Evolutionary conservation across 2,888 invertebrate species (phyloP), one percentile per base, ranked within the genome.

Genomic region (Agriopis leucophaearia): DNA sequence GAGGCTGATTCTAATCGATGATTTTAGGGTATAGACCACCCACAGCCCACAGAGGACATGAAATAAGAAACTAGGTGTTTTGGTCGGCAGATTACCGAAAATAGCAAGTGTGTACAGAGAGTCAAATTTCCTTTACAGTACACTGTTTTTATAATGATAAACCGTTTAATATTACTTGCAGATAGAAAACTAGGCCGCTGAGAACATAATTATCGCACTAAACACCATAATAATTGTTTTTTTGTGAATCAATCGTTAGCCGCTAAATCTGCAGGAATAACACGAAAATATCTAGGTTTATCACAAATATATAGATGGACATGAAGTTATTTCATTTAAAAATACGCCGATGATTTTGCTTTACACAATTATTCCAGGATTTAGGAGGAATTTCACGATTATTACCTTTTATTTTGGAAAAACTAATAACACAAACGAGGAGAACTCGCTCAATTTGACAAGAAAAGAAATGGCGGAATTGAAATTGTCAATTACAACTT

Each of bases 331-430:
- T 58, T 42, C 71, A 81, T 69, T 66, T 68, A 64, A 42, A 59
- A 65, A 72, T 42, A 64, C 51, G 44, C 9, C 15, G 47, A 48
- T 13, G 12, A 13, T 50, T 44, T 15, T 18, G 40, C 9, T 8
- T 0, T 1, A 1, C 15, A 8, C 13, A 45, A 65, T 48, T 18
- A 12, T 12, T 7, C n/a, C 42, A 74, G 12, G 88, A 89, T 89
- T 84, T 76, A 42, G 48, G 13, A 66, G 69, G 66, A 75, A 78
- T 74, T 69, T 70, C 35, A 42, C 61, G 88, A 88, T 88, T 80
- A 76, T 84, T 88, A 89, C 89, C 88, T 88, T 83, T 70, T 73
- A 55, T 56, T 71, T 79, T 74, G 63, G 47, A 44, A 62, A 69
- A 74, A 70, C 59, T 60, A 65, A 64, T 61, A 40, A 56, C 67